Conservation (phyloP, 1,140 invertebrate genomes). For the Aphaenogaster ashmeadi region DNA sequence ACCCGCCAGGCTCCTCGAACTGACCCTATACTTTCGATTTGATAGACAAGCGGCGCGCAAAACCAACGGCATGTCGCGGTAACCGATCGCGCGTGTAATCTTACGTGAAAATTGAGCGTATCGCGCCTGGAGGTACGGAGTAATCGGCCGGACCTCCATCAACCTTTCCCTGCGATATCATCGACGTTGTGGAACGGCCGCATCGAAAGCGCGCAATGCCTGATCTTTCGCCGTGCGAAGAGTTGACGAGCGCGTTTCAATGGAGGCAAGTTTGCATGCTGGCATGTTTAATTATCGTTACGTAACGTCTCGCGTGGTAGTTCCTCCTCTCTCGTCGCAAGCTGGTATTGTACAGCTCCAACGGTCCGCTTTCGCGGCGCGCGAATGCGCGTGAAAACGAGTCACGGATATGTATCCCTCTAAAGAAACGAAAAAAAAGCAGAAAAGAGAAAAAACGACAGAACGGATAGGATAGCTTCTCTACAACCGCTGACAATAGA, state of each 20-base stretch:
- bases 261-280: neutral
- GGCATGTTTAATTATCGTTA: slow-evolving; percentile 31
- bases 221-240: neutral
- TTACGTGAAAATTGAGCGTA: slow-evolving; percentile 60
- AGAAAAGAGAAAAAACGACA: slow-evolving; percentile 67
- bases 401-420: neutral
- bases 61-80: slow-evolving; percentile 58
- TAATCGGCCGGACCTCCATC: slow-evolving; percentile 37
- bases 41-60: slow-evolving; percentile 62
- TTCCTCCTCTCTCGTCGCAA: neutral
- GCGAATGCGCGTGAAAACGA: neutral
- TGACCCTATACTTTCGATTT: slow-evolving; percentile 60
- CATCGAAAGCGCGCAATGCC: slow-evolving; percentile 4
- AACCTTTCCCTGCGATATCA: slow-evolving; percentile 47
- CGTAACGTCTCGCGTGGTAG: no score
- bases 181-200: slow-evolving; percentile 13
- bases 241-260: neutral
- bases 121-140: slow-evolving; percentile 41
- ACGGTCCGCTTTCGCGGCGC: neutral
- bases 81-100: slow-evolving; percentile 59
- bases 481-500: slow-evolving; percentile 82
- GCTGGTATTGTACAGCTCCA: neutral
- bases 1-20: slow-evolving; percentile 9
- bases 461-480: slow-evolving; percentile 76
- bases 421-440: neutral